Evolutionary conservation across 2,888 invertebrate genomes (phyloP).

Genomic region (Heteropelma amictum): DNA sequence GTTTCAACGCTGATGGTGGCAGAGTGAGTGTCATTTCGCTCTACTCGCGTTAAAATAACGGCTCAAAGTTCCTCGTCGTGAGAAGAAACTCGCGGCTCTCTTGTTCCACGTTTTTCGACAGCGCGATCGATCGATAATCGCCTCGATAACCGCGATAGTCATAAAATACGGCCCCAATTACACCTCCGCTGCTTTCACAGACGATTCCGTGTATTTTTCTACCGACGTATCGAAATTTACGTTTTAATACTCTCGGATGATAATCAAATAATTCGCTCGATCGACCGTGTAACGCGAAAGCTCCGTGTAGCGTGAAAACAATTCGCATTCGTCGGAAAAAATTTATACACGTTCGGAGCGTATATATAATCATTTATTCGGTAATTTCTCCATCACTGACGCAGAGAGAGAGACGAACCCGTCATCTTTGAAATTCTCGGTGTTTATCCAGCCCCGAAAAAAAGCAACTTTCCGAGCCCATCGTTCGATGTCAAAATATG

Average conservation of each 20-base stretch:
- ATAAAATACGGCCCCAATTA: constrained; percentile 32
- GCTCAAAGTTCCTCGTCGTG: too few species aligned
- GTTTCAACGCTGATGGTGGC: constrained; percentile 62
- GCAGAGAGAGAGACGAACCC: neutral
- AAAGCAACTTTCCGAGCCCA: too few species aligned
- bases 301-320: constrained; percentile 49
- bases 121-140: neutral
- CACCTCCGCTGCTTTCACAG: neutral
- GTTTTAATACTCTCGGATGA: constrained; percentile 45
- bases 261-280: constrained; percentile 52
- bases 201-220: constrained; percentile 13
- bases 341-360: too few species aligned
- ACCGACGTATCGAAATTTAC: constrained; percentile 45
- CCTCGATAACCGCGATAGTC: neutral
- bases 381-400: constrained; percentile 26
- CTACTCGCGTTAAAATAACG: too few species aligned
- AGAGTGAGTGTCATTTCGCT: constrained; percentile 63
- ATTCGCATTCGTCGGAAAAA: constrained; percentile 37
- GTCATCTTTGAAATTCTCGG: neutral
- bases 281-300: constrained; percentile 35
- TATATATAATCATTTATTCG: too few species aligned
- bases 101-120: constrained; percentile 17
- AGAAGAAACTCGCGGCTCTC: neutral
- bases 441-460: too few species aligned
- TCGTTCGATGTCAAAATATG: too few species aligned